Evolutionary conservation across 2,113 vertebrate genomes (phyloP).

Genomic region (Muscicapa adusta): DNA sequence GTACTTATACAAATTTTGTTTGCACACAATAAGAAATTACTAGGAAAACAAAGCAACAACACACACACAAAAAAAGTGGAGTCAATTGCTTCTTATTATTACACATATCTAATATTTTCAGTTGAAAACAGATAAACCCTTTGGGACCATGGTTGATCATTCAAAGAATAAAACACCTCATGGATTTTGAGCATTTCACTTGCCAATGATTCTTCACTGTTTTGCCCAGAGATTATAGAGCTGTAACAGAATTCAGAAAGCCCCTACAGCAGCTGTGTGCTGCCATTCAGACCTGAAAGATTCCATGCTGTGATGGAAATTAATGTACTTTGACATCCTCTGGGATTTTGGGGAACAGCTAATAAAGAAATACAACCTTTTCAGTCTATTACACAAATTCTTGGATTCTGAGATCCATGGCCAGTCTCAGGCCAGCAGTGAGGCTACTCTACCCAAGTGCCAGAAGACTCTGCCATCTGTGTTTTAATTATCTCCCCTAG

Average conservation of each 20-base stretch:
- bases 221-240: slow-evolving; percentile 80
- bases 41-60: background rate
- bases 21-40: background rate
- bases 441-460: background rate
- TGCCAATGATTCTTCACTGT: slow-evolving; percentile 72
- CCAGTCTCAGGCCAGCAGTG: background rate
- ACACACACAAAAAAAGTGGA: background rate
- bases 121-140: background rate
- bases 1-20: background rate
- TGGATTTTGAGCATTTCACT: slow-evolving; percentile 73
- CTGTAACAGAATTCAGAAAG: slow-evolving; percentile 81
- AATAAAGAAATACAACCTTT: slow-evolving; percentile 85
- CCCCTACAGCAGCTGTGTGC: slow-evolving; percentile 81
- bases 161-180: slow-evolving; percentile 72
- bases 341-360: slow-evolving; percentile 80
- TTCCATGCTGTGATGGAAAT: slow-evolving; percentile 89
- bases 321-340: slow-evolving; percentile 90
- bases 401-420: background rate
- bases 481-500: background rate
- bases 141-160: slow-evolving; percentile 20
- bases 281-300: slow-evolving; percentile 92
- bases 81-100: background rate
- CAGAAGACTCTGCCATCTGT: background rate
- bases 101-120: background rate
- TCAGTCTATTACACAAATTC: slow-evolving; percentile 51